phyloP scores from a whole-genome alignment of 2,797 vertebrate genomes.

The Syngnathus acus region DNA sequence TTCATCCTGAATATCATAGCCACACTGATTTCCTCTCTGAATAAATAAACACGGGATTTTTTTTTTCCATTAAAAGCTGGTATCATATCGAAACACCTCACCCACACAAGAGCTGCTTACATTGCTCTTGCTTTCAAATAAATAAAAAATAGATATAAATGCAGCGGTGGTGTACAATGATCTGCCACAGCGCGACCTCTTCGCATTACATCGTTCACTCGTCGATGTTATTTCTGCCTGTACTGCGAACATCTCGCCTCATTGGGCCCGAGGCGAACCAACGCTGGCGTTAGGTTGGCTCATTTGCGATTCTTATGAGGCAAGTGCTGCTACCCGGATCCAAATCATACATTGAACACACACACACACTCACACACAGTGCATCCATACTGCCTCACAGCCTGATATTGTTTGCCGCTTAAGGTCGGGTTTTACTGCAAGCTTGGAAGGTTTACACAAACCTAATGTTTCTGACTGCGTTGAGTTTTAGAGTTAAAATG shows the following conservation, averaged over 20 bases:
- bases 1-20: constrained; percentile 8
- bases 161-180: neutral
- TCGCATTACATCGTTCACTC: constrained; percentile 16
- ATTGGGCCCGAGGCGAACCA: constrained; percentile 23
- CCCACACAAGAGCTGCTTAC: neutral
- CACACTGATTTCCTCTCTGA: neutral
- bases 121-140: neutral
- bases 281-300: constrained; percentile 23
- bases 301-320: constrained; percentile 33
- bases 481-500: neutral
- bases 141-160: neutral
- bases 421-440: neutral
- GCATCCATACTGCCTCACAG: neutral
- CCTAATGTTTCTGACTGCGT: neutral
- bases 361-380: neutral
- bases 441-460: constrained; percentile 7
- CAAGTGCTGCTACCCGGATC: constrained; percentile 22
- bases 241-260: constrained; percentile 1
- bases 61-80: neutral
- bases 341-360: constrained; percentile 10
- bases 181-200: constrained; percentile 12
- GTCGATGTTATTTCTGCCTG: constrained; percentile 5
- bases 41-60: neutral
- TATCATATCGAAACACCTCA: neutral
- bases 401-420: neutral